Percentiles rank a stretch among this genome's conserved stretches.
Conservation (phyloP, 1,140 invertebrate genomes). For the Dufourea novaeangliae region DNA sequence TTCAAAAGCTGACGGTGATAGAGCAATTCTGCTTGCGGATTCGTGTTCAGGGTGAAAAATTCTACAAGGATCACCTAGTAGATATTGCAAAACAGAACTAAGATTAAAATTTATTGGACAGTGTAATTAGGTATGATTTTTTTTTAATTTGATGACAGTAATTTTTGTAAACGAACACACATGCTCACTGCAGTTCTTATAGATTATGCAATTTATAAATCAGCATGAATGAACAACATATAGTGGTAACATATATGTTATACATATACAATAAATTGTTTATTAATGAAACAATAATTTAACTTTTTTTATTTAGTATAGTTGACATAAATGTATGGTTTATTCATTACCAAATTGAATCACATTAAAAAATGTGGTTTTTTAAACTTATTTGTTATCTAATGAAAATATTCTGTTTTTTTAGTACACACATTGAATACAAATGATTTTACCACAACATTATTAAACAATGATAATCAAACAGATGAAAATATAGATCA, state of each 20-base stretch:
- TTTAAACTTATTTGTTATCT: neutral
- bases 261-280: neutral
- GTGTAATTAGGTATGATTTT: slow-evolving; percentile 49
- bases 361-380: neutral
- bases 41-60: no score
- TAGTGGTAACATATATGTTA: neutral
- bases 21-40: no score
- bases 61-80: no score
- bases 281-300: neutral
- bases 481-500: slow-evolving; percentile 68
- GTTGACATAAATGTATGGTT: neutral
- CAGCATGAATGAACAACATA: slow-evolving; percentile 23
- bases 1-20: no score
- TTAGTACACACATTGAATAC: slow-evolving; percentile 62
- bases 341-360: slow-evolving; percentile 21
- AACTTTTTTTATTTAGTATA: slow-evolving; percentile 3
- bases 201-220: slow-evolving; percentile 15
- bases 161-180: slow-evolving; percentile 1
- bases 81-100: no score
- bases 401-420: slow-evolving; percentile 50
- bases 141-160: slow-evolving; percentile 14
- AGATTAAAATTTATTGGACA: no score
- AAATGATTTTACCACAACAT: slow-evolving; percentile 38
- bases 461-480: slow-evolving; percentile 59
- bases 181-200: slow-evolving; percentile 9